Base-by-base conservation (phyloP, 2,797 vertebrate genomes). In the Anguilla pacifica region DNA sequence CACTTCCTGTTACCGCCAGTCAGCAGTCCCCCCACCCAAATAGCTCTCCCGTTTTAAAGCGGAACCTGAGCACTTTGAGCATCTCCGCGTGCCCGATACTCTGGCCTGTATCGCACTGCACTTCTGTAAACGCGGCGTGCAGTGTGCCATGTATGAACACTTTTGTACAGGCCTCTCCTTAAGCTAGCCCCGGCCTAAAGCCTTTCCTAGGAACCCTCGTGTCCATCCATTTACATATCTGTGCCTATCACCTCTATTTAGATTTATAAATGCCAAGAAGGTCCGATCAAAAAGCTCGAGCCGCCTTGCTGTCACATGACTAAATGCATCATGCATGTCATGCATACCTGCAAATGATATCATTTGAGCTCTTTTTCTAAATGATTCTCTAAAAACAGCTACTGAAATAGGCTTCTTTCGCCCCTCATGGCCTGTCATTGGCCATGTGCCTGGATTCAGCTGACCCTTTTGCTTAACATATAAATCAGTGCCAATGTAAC, bases 1-100 rank as follows among this genome's bases (percentile, higher is more conserved):
- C 57, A 64, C 72, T 31, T 83, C 19, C 86, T 57, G 67, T 64
- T 86, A 67, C 77, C 35, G 25, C 53, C 35, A 64, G 83, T 85
- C 87, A 85, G 31, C 11, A 2, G 86, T 53, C 61, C 17, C 31
- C 70, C 43, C 28, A 28, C 35, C 4, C 31, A 46, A 49, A 49
- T 19, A 22, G 5, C 43, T 11, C 77, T 81, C 77, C 25, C 43
- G n/a, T 81, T 81, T 81, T 17, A 39, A 35, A 81, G 1, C 43
- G 7, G 4, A 46, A 81, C 39, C 77, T 22, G 39, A 81, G 39
- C 6, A 49, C 39, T 49, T 81, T 49, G 1, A 19, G 77, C 43
- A 49, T 81, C 77, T 15, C 77, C 43, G 49, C 22, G 43, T 25
- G 77, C n/a, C 31, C 19, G 15, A 5, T 19, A 2, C 72, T 1